Base-by-base conservation (phyloP, 2,113 vertebrate species). In the Salvelinus alpinus region DNA sequence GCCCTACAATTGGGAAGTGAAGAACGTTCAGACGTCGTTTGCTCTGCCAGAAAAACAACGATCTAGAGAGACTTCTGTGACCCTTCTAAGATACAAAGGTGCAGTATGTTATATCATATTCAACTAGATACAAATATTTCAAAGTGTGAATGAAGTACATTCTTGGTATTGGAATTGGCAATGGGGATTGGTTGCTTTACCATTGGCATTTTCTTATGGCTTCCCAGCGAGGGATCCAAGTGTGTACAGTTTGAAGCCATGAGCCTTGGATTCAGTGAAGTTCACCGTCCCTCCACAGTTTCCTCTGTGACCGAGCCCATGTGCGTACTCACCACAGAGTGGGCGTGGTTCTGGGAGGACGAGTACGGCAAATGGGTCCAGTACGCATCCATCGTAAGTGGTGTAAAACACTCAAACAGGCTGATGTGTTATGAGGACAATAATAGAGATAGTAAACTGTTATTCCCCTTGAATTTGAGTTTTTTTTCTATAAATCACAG, bases 341-440 rank as follows among this genome's bases (percentile, higher is more conserved):
- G 86, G 88, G 29, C 31, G 62, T 90, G 88, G 88, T 88, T 80
- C 72, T 90, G 86, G 86, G n/a, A 79, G 79, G 25, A 87, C 24
- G 82, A 85, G 62, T 65, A 48, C 18, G 65, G 71, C 11, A 72
- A 67, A 8, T 90, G 88, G 88, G 66, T 76, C 71, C 73, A 74
- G 67, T 90, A 83, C 8, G 64, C 68, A n/a, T 83, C 78, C 0
- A 7, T 67, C 8, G 88, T 87, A 65, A 69, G 82, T 76, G 59
- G 31, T 34, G 34, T 34, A 9, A 68, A 16, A 1, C 13, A 27
- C 22, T 29, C 4, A 25, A 68, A 29, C 14, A 68, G 54, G 13
- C 54, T 59, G 20, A 5, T 14, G 6, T 68, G 29, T 29, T 68
- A 25, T 1, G 6, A 68, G 13, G 27, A 68, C 27, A 68, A 68